Evolutionary conservation across 2,888 invertebrate species (phyloP), one percentile per base, ranked within the genome.

Genomic region (Drosophila leonis): DNA sequence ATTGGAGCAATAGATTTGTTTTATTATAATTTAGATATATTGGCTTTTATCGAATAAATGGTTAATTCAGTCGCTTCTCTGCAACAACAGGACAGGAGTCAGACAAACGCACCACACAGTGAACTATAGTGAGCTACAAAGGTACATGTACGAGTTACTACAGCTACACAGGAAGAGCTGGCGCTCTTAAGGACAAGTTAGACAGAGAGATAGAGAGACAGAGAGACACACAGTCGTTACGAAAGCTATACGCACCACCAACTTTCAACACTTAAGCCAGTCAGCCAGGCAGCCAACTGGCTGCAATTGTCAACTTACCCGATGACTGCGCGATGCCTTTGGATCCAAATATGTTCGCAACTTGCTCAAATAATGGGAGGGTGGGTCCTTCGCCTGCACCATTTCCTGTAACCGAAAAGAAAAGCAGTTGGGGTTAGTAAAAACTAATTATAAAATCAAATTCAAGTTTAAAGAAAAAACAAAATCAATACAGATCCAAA

Each of bases 351-450:
- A 99, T 9, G 98, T 98, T 89, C 97, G 95, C 88, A 99, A 94
- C 94, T 98, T 99, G 93, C 97, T 97, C 92, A 99, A 95, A 95
- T 99, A 99, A 94, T 98, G 98, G 65, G 97, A 95, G 55, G 99
- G 99, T 56, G 98, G 97, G 93, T 99, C 98, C 94, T 99, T 98
- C n/a, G 98, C 98, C 92, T 98, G 98, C 87, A 99, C 98, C 95
- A 97, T 96, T 95, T 98, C 98, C 97, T 98, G 93, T 29, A 95
- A 95, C 27, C 46, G n/a, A 27, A 95, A 95, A 83, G 1, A 12
- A 37, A 31, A 29, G n/a, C 10, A 18, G 12, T 31, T 18, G 7
- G 7, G 7, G 6, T 31, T 29, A 29, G n/a, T 10, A 12, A n/a
- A 49, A 49, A 49, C 31, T 10, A 48, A 6, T 48, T n/a, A 29